Conservation (phyloP, 1,140 invertebrate genomes). For the Leptopilina clavipes region DNA sequence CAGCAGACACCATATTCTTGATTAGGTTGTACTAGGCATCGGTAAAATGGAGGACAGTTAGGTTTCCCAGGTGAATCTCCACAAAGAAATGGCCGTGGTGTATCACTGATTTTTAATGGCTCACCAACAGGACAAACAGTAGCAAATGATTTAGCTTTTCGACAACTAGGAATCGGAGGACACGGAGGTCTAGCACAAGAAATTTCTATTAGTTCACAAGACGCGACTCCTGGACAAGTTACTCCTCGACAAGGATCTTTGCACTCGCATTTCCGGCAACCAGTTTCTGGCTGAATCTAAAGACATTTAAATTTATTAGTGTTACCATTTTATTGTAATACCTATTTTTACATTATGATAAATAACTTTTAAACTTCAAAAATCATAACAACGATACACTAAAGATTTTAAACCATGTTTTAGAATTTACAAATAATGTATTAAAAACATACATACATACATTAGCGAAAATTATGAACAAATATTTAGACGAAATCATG, state of each 20-base stretch:
- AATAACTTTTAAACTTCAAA: too few species aligned
- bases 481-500: too few species aligned
- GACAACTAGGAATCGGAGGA: slow-evolving; percentile 88
- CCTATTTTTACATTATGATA: too few species aligned
- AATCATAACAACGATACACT: too few species aligned
- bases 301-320: slow-evolving; percentile 34
- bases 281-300: slow-evolving; percentile 74
- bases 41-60: slow-evolving; percentile 86
- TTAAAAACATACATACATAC: too few species aligned
- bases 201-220: slow-evolving; percentile 86
- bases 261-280: slow-evolving; percentile 88
- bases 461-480: too few species aligned
- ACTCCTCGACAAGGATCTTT: slow-evolving; percentile 85
- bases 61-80: slow-evolving; percentile 88
- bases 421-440: too few species aligned
- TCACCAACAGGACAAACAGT: slow-evolving; percentile 87
- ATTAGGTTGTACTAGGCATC: slow-evolving; percentile 84
- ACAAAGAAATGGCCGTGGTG: slow-evolving; percentile 85
- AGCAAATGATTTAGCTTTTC: slow-evolving; percentile 77
- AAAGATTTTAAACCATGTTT: too few species aligned
- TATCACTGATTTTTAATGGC: slow-evolving; percentile 86
- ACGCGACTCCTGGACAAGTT: slow-evolving; percentile 81
- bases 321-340: slow-evolving; percentile 13
- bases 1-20: slow-evolving; percentile 92
- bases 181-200: slow-evolving; percentile 86